These are phyloP conservation scores for Capra hircus DNA, from an alignment of 2,113 vertebrate genomes.

Conservation along the genomic window DNA sequence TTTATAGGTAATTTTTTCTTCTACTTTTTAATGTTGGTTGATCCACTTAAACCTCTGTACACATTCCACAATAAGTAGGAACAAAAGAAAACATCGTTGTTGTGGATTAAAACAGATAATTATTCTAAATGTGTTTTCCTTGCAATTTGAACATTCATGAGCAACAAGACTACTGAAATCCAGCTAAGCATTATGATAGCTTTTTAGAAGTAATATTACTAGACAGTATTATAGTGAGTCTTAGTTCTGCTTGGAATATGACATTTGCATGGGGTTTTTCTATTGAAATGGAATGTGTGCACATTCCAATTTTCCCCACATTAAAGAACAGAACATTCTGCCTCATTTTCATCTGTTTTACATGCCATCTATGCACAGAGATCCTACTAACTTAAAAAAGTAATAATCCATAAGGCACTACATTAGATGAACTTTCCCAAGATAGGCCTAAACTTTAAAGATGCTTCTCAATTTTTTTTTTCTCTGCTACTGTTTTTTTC, in stretches of 20 bases:
- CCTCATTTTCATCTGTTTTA: slow-evolving; percentile 46
- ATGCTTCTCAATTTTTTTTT: background rate
- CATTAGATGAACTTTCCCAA: background rate
- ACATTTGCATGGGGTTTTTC: slow-evolving; percentile 48
- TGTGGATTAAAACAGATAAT: slow-evolving; percentile 64
- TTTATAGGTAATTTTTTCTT: slow-evolving; percentile 24
- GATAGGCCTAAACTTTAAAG: background rate
- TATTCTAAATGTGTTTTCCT: slow-evolving; percentile 69
- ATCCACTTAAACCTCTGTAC: slow-evolving; percentile 19
- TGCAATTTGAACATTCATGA: slow-evolving; percentile 65
- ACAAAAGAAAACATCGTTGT: slow-evolving; percentile 60
- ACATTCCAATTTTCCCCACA: slow-evolving; percentile 25
- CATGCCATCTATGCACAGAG: background rate
- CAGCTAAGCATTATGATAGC: slow-evolving; percentile 58
- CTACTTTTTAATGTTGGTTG: slow-evolving; percentile 12
- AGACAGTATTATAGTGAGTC: slow-evolving; percentile 44
- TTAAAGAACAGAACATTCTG: slow-evolving; percentile 54
- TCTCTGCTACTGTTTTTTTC: background rate
- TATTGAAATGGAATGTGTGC: slow-evolving; percentile 50
- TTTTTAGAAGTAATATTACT: slow-evolving; percentile 61
- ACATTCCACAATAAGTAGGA: slow-evolving; percentile 12
- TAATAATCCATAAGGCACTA: background rate
- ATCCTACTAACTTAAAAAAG: slow-evolving; percentile 17
- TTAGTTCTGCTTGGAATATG: slow-evolving; percentile 64
- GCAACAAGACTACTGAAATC: slow-evolving; percentile 60